Base-by-base conservation (phyloP, 30 jellyfish, hydroid and myxozoan species). In the Morbakka virulenta region DNA sequence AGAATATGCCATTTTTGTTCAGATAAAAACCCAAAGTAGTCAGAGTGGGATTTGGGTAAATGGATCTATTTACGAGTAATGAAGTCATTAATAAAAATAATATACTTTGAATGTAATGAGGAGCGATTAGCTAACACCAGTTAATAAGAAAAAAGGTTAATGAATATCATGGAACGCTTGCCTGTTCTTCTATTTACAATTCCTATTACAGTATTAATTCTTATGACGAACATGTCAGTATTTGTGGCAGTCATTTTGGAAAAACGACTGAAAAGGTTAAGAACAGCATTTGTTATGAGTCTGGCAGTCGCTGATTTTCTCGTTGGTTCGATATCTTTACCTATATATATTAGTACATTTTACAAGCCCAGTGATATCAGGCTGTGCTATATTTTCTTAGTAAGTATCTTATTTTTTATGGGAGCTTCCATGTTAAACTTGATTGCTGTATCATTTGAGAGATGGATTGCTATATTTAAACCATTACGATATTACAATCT, bases 391-490 rank as follows among this genome's bases (percentile, higher is more conserved):
- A n/a, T 50, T 25, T 47, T 62, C 13, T 14, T 22, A 0, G 65
- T 32, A 14, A 20, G 62, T 12, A 13, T 52, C 4, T 12, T 61
- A 2, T 67, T 80, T 32, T 81, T 76, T 29, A 81, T 30, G 26
- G 62, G 32, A 1, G 92, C 92, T 3, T 80, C 84, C 14, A 30
- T 80, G 20, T 26, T 69, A 34, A 80, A 52, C 64, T 31, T 80
- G 17, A 51, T 70, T 2, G 92, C 73, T 1, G 92, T 80, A 28
- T 80, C 74, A 62, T 9, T 28, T 1, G 92, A 80, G 32, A 52
- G 92, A 17, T 80, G 92, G 92, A 67, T 80, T 28, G 92, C 85
- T 30, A 80, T 80, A 17, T 80, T 80, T 81, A 47, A 36, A 24
- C 92, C 92, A 11, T 65, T 80, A 61, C 61, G 79, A 52, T 80